Evolutionary conservation across 2,888 invertebrate species (phyloP), one percentile per base, ranked within the genome.

Genomic region (Oegoconia quadripuncta): DNA sequence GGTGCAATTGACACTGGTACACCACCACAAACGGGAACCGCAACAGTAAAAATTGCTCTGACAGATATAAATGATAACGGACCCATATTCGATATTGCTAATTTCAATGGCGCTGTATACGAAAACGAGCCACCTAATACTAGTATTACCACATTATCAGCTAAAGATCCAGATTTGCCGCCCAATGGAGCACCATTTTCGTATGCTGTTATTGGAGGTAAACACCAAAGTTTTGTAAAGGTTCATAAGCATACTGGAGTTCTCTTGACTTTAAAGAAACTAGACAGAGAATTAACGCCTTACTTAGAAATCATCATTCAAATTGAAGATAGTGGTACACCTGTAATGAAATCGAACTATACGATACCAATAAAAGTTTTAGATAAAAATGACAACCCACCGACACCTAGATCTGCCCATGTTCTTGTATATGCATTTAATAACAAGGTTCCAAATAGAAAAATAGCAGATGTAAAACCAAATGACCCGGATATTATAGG

Each of bases 31-130:
- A 97, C 97, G 30, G 97, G 97, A n/a, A 95, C 95, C 0, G 90
- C 96, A 0, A 91, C 92, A 0, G 94, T 98, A 0, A 92, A 91
- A 67, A 93, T 98, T 36, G 90, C 91, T 15, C 69, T 98, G 1
- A 89, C 91, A 6, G 97, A 98, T 71, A 90, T 97, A n/a, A 98
- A 98, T 66, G 97, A 98, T 64, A 97, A 97, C 67, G 96, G 95
- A 0, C 98, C 97, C 0, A 80, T 91, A 22, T 96, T 98, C 62
- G 93, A 93, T 48, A 88, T 92, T 0, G 82, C 89, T 1, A 91
- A 91, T 48, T 90, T 93, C 13, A 76, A 92, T 27, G 97, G 96
- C 0, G 91, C 92, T 48, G 92, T 98, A 0, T 90, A 91, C 39
- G 98, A 98, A 80, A 97, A 97, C 65, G 95, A 96, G 71, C 94